Evolutionary conservation across 1,140 invertebrate species (phyloP).

Genomic region (Medauroidea extradentata): DNA sequence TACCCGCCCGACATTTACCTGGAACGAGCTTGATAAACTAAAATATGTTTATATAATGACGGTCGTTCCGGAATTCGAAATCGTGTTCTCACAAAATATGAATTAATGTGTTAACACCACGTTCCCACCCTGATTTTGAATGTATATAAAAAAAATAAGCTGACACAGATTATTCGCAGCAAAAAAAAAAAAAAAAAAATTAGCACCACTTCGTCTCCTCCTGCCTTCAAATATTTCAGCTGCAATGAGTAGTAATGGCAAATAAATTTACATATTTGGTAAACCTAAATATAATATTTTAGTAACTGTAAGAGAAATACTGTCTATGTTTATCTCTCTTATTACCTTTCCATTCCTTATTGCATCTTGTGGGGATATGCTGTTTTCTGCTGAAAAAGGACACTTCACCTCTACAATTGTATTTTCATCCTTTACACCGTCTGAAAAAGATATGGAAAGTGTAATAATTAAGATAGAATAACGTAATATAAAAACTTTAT

Average conservation of each 20-base stretch:
- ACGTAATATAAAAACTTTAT: not conserved
- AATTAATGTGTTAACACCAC: no score
- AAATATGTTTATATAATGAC: no score
- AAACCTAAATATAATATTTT: not conserved
- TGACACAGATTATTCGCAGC: no score
- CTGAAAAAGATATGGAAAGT: not conserved
- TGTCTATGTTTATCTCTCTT: not conserved
- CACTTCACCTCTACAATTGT: constrained; percentile 1
- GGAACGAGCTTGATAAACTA: no score
- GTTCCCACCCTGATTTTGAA: no score
- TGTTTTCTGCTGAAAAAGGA: not conserved
- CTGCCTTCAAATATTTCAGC: not conserved
- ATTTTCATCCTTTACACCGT: not conserved
- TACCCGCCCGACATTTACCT: no score
- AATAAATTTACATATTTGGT: not conserved
- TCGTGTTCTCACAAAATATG: no score
- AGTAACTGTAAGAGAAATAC: not conserved
- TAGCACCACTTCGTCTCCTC: not conserved
- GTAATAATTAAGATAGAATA: not conserved
- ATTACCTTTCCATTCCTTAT: not conserved
- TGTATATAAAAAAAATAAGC: no score
- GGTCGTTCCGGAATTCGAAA: no score
- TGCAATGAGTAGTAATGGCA: not conserved
- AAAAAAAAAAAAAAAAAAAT: no score
- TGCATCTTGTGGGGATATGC: not conserved